Evolutionary conservation across 2,888 invertebrate genomes (phyloP), one percentile per base, ranked within the genome.

Genomic region (Automeris io): DNA sequence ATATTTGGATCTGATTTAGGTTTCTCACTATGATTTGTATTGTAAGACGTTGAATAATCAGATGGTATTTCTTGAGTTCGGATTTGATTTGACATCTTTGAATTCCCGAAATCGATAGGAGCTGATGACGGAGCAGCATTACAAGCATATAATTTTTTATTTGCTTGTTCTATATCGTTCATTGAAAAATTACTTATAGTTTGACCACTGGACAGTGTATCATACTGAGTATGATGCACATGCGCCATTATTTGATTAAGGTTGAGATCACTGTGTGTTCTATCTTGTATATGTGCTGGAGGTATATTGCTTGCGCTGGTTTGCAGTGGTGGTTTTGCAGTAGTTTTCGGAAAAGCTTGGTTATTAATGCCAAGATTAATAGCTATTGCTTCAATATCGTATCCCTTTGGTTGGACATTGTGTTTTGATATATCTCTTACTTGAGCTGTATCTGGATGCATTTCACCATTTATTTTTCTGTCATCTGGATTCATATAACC

Each of bases 401-500:
- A 82, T 7, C 64, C 69, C 49, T 81, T 82, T 41, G 65, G 71
- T 39, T 67, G 75, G 59, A 42, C 21, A 47, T 54, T 69, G n/a
- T 58, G 25, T 58, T 75, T 80, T 1, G 57, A 18, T 22, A 63
- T 42, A 12, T 82, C 77, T 47, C 69, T 60, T 9, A 54, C 41
- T 13, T 64, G 48, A 29, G 59, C 61, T 39, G 55, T 67, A 18
- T 59, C 50, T 25, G 70, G 63, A 43, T 67, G 69, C 9, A 45
- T 42, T 23, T 80, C 78, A 21, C 47, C 60, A 40, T 56, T 66
- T 45, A 46, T 63, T 41, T 73, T 61, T 40, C 76, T 65, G 13
- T 79, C 81, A 2, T 86, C 85, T 3, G 73, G 59, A 43, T 78
- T 79, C 63, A 82, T 69, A 46, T 87, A 87, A 2, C 87, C 86